Evolutionary conservation across 37 sponge, comb jelly and placozoan species (phyloP).

Genomic region (Mnemiopsis leidyi): DNA sequence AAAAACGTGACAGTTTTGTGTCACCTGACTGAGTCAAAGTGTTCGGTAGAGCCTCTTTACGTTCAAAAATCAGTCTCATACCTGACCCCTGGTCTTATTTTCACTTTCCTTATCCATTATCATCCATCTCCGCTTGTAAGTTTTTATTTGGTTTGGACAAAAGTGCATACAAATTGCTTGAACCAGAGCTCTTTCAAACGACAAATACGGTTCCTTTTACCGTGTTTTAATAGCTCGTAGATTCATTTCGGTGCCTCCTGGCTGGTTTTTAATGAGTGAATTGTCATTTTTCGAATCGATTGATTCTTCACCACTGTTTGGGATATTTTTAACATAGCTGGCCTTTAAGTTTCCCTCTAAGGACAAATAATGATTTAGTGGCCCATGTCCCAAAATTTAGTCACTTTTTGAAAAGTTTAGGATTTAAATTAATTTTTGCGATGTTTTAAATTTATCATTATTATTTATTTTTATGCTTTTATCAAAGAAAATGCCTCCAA

Average conservation of each 20-base stretch:
- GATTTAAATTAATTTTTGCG: too few species aligned
- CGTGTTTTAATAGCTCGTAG: background rate
- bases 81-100: background rate
- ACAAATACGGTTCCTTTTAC: conserved; percentile 43
- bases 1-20: background rate
- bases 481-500: too few species aligned
- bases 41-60: background rate
- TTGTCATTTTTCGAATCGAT: background rate
- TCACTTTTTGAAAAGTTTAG: too few species aligned
- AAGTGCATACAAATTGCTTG: conserved; percentile 58
- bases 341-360: too few species aligned
- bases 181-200: background rate
- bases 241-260: background rate
- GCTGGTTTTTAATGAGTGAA: background rate
- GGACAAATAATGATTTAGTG: too few species aligned
- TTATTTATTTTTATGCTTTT: too few species aligned
- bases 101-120: conserved; percentile 28
- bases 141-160: conserved; percentile 61
- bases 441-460: too few species aligned
- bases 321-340: too few species aligned
- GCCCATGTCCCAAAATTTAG: too few species aligned
- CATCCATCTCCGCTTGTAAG: conserved; percentile 9
- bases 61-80: background rate
- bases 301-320: too few species aligned
- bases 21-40: background rate